Conservation (phyloP, 2,888 invertebrate species). For the Unio delphinus region DNA sequence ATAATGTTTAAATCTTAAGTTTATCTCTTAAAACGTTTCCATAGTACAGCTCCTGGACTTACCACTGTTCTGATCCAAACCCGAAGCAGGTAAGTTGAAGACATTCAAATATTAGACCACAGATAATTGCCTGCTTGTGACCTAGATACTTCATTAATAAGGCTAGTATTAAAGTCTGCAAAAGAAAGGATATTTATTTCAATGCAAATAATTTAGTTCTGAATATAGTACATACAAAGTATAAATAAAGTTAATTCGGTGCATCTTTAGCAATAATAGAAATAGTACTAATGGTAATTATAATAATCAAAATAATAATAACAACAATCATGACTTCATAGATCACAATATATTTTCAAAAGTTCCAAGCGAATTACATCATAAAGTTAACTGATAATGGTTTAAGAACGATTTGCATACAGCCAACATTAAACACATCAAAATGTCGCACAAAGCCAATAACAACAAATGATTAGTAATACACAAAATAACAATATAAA, state of each 20-base stretch:
- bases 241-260: background rate
- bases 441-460: no score
- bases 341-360: no score
- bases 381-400: no score
- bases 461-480: no score
- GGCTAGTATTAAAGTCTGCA: conserved; percentile 76
- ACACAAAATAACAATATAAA: no score
- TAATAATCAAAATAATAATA: no score
- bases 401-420: no score
- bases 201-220: background rate
- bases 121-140: conserved; percentile 96
- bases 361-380: no score
- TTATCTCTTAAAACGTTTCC: background rate
- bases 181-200: conserved; percentile 16
- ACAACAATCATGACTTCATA: no score
- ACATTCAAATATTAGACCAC: conserved; percentile 96
- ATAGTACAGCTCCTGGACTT: conserved; percentile 52
- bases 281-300: no score
- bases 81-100: conserved; percentile 98
- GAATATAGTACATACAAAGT: background rate
- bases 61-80: conserved; percentile 95
- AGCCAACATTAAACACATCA: no score
- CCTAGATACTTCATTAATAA: conserved; percentile 89
- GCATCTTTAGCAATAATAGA: background rate
- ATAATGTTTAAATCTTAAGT: background rate